Evolutionary conservation across 2,113 vertebrate species (phyloP).

Genomic region (Sceloporus tristichus): DNA sequence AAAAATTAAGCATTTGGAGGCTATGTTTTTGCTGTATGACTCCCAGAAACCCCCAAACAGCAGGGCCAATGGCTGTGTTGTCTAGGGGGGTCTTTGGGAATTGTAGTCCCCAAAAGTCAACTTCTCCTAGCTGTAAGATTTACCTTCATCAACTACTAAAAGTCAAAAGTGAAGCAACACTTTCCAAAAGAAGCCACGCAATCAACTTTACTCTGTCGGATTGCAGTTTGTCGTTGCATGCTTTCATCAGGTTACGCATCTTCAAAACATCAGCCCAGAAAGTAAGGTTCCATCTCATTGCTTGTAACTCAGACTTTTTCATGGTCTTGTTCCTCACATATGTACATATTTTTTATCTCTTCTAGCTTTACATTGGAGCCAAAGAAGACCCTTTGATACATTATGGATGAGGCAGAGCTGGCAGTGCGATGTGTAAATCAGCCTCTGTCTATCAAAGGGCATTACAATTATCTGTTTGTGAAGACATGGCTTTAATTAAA

Average conservation of each 20-base stretch:
- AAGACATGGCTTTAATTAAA: constrained; percentile 69
- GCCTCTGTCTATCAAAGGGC: constrained; percentile 56
- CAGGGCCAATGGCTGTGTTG: background rate
- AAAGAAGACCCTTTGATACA: constrained; percentile 53
- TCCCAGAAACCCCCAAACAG: background rate
- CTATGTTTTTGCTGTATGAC: background rate
- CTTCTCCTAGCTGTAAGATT: background rate
- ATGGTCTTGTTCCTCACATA: constrained; percentile 19
- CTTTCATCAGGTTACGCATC: background rate
- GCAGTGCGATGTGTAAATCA: constrained; percentile 48
- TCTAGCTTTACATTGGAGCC: constrained; percentile 48
- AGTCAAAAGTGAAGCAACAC: background rate
- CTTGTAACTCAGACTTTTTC: constrained; percentile 60
- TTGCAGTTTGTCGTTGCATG: constrained; percentile 2
- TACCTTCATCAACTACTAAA: too few species aligned
- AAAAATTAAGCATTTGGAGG: too few species aligned
- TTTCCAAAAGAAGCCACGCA: background rate
- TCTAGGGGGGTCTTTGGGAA: background rate
- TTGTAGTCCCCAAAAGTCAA: background rate
- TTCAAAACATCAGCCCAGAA: constrained; percentile 66
- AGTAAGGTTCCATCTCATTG: constrained; percentile 65
- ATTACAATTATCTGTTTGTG: constrained; percentile 63
- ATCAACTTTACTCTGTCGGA: constrained; percentile 27
- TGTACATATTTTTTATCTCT: constrained; percentile 39
- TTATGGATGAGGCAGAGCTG: constrained; percentile 65